phyloP scores from a whole-genome alignment of 2,888 invertebrate genomes.

The Willowsia nigromaculata region DNA sequence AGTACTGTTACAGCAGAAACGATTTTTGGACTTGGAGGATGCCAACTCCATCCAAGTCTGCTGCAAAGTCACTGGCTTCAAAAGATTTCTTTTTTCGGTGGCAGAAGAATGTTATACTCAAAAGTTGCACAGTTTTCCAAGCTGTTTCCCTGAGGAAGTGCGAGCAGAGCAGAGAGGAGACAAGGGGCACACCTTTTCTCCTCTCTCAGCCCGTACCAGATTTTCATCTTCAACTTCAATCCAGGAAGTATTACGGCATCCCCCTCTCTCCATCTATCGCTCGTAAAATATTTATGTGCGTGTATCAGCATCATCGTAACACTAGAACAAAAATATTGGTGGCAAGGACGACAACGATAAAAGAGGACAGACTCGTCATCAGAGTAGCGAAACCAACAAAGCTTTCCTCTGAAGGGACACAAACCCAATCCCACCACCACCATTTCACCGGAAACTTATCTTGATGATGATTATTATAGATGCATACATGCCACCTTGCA shows the following conservation, averaged over 20 bases:
- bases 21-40: no score
- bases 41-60: no score
- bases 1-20: background rate
- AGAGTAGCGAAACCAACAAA: background rate
- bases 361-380: background rate
- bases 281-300: conserved; percentile 6
- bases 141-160: background rate
- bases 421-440: no score
- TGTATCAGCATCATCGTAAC: background rate
- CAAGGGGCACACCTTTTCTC: background rate
- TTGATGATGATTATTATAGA: no score
- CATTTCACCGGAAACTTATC: no score
- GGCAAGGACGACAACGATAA: background rate
- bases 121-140: background rate
- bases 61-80: no score
- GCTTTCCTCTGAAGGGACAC: background rate
- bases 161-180: background rate
- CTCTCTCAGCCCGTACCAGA: background rate
- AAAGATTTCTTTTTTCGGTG: background rate
- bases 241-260: background rate
- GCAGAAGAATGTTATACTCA: background rate
- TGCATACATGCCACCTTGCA: background rate
- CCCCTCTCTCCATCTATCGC: background rate
- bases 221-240: background rate
- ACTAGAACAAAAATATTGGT: background rate